A percentile compares a stretch with the other conserved stretches of the same genome.
These are phyloP conservation scores for Agrenia bidenticulata DNA, from an alignment of 2,888 invertebrate species.

Conservation along the genomic window DNA sequence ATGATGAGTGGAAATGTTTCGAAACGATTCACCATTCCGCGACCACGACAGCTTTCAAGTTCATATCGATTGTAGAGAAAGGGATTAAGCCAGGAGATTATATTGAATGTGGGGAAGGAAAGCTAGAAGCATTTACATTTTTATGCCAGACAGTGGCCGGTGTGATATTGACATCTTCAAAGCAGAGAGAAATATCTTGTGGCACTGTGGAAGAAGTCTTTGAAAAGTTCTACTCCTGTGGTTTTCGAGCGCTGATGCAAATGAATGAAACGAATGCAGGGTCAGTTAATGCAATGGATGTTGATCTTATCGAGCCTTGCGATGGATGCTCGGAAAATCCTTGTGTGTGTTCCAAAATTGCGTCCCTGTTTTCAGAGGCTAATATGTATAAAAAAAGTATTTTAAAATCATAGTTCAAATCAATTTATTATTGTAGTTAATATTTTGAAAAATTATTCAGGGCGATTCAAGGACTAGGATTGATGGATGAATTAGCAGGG, in stretches of 20 bases:
- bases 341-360: conserved; percentile 36
- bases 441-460: conserved; percentile 23
- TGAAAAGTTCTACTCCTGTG: conserved; percentile 44
- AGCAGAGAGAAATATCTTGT: conserved; percentile 22
- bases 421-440: conserved; percentile 4
- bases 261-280: conserved; percentile 18
- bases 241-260: conserved; percentile 38
- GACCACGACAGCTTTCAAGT: conserved; percentile 27
- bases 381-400: conserved; percentile 63
- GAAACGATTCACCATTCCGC: conserved; percentile 37
- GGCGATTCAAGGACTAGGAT: conserved; percentile 36
- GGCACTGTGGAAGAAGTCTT: conserved; percentile 37
- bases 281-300: conserved; percentile 1
- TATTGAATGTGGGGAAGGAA: conserved; percentile 19
- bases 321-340: conserved; percentile 38
- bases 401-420: background rate
- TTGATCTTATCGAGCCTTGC: conserved; percentile 24
- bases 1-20: conserved; percentile 38
- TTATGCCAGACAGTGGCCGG: conserved; percentile 39
- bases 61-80: conserved; percentile 31
- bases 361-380: conserved; percentile 67
- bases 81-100: conserved; percentile 24
- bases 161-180: conserved; percentile 26
- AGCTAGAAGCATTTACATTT: conserved; percentile 37
- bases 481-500: conserved; percentile 73